These are phyloP conservation scores for Australoheros facetus DNA, from an alignment of 2,797 vertebrate genomes.

Conservation along the genomic window DNA sequence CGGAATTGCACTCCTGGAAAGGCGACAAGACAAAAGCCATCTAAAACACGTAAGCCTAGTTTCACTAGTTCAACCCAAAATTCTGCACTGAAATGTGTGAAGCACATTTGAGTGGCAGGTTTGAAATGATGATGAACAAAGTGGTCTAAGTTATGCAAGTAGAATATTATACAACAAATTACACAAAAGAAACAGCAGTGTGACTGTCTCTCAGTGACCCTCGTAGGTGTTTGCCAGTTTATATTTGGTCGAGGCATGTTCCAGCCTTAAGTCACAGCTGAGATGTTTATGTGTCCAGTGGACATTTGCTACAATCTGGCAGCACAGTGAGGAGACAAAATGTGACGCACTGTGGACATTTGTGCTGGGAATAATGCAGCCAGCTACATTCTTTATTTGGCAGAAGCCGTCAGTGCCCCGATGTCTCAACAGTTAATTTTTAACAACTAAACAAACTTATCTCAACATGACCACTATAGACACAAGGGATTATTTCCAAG, in stretches of 20 bases:
- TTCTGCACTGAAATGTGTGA: background rate
- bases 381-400: background rate
- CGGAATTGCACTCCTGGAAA: background rate
- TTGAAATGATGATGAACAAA: background rate
- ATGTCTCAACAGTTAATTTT: background rate
- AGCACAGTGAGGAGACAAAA: background rate
- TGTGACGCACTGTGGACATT: background rate
- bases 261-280: constrained; percentile 5
- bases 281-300: background rate
- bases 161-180: background rate
- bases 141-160: background rate
- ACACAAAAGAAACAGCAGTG: background rate
- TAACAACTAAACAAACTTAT: background rate
- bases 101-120: background rate
- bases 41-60: background rate
- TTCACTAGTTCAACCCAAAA: background rate
- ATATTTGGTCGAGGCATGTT: background rate
- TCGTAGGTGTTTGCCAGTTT: background rate
- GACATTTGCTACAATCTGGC: background rate
- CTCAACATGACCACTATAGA: background rate
- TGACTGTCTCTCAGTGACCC: background rate
- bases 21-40: background rate
- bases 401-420: background rate
- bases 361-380: background rate
- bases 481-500: background rate